These are phyloP conservation scores for Pocota personata DNA, from an alignment of 2,888 invertebrate species.

Conservation along the genomic window DNA sequence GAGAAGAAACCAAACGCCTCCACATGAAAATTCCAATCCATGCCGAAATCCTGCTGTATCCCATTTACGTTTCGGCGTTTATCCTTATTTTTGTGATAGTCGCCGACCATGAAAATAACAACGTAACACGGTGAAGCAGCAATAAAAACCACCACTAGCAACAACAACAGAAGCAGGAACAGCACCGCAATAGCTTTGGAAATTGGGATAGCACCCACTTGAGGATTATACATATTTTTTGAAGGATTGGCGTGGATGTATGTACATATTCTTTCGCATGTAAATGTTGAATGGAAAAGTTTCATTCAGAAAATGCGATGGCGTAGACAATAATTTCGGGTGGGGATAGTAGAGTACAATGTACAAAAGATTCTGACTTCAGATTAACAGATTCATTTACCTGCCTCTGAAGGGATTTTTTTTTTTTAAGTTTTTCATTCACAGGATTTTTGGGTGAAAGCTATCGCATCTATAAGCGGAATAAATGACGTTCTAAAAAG, in stretches of 20 bases:
- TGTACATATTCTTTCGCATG: conserved; percentile 14
- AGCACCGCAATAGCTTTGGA: not conserved
- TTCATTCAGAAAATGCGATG: conserved; percentile 49
- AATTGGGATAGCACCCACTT: conserved; percentile 1
- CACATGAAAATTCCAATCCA: conserved; percentile 23
- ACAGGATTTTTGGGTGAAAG: not conserved
- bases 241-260: not conserved
- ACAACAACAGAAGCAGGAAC: not conserved
- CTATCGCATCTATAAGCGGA: not conserved
- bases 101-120: conserved; percentile 27
- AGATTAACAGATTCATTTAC: not conserved
- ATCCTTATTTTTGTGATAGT: conserved; percentile 25
- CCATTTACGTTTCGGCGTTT: conserved; percentile 29
- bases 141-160: not conserved
- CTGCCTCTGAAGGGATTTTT: not conserved
- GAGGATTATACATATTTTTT: conserved; percentile 14
- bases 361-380: not conserved
- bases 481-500: too few species aligned
- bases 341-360: conserved; percentile 16
- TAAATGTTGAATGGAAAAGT: conserved; percentile 45
- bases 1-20: conserved; percentile 2
- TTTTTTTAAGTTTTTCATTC: not conserved
- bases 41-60: conserved; percentile 27
- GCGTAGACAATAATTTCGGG: not conserved
- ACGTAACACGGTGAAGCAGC: not conserved